Conservation (phyloP, 2,797 vertebrate species). For the Sebastes trivittatus region DNA sequence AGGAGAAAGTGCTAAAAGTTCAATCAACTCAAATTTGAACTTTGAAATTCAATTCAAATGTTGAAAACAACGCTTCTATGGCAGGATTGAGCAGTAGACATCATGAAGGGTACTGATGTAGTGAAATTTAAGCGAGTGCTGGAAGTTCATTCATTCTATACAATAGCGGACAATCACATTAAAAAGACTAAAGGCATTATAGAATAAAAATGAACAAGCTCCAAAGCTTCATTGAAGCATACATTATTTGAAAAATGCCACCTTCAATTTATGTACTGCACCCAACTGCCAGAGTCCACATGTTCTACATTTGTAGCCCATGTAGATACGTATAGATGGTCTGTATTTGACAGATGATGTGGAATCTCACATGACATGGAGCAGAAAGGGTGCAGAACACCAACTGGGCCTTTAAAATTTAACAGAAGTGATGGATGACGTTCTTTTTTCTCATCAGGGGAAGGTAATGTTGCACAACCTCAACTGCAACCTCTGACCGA, state of each 20-base stretch:
- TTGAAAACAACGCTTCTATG: not conserved
- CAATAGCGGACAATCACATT: not conserved
- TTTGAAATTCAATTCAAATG: not conserved
- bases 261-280: not conserved
- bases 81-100: not conserved
- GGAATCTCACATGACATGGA: not conserved
- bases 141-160: not conserved
- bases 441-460: constrained; percentile 61
- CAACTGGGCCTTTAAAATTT: not conserved
- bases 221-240: not conserved
- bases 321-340: not conserved
- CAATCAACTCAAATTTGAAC: not conserved
- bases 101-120: not conserved
- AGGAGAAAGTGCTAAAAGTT: not conserved
- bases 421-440: constrained; percentile 33
- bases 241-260: not conserved
- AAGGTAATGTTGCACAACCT: constrained; percentile 43
- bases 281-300: not conserved
- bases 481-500: constrained; percentile 57
- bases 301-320: not conserved
- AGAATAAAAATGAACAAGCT: not conserved
- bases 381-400: not conserved
- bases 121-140: not conserved
- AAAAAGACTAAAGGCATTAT: not conserved
- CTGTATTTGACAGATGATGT: constrained; percentile 9